phyloP scores from a whole-genome alignment of 1,140 invertebrate genomes.

The Gonioctena quinquepunctata region DNA sequence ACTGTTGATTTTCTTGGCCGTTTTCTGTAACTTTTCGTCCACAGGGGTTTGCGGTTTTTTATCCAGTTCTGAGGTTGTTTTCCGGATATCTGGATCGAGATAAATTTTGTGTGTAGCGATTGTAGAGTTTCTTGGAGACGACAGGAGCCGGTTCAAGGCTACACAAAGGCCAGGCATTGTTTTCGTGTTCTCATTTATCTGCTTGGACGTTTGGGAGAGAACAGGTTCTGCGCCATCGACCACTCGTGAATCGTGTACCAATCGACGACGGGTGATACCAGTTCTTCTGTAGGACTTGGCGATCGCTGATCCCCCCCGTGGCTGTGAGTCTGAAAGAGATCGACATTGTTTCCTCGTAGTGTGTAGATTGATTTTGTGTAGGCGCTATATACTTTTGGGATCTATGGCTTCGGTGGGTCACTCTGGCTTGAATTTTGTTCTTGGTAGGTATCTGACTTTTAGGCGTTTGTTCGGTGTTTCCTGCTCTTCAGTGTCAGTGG shows the following conservation, averaged over 20 bases:
- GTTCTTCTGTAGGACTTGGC: slow-evolving; percentile 49
- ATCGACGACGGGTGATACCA: slow-evolving; percentile 57
- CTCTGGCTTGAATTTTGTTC: slow-evolving; percentile 38
- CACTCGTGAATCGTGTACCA: slow-evolving; percentile 62
- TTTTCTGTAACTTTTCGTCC: slow-evolving; percentile 65
- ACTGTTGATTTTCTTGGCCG: slow-evolving; percentile 76
- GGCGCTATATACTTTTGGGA: too few relatives aligned
- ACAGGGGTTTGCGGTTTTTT: slow-evolving; percentile 53
- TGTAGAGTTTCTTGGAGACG: slow-evolving; percentile 65
- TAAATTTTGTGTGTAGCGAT: slow-evolving; percentile 61
- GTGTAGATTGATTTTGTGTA: too few relatives aligned
- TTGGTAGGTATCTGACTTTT: slow-evolving; percentile 42
- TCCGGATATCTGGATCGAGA: slow-evolving; percentile 60
- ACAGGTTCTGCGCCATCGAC: slow-evolving; percentile 60
- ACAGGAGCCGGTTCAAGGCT: slow-evolving; percentile 52
- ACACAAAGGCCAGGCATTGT: slow-evolving; percentile 47
- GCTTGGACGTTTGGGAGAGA: slow-evolving; percentile 41
- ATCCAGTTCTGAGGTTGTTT: slow-evolving; percentile 46
- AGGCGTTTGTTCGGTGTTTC: slow-evolving; percentile 45
- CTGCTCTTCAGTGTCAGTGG: slow-evolving; percentile 58
- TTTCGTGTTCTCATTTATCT: slow-evolving; percentile 46
- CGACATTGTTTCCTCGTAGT: too few relatives aligned
- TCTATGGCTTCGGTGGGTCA: neutral
- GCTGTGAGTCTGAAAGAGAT: slow-evolving; percentile 36
- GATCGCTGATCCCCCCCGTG: slow-evolving; percentile 48